Conservation (phyloP, 2,888 invertebrate genomes). For the Pyralis farinalis region DNA sequence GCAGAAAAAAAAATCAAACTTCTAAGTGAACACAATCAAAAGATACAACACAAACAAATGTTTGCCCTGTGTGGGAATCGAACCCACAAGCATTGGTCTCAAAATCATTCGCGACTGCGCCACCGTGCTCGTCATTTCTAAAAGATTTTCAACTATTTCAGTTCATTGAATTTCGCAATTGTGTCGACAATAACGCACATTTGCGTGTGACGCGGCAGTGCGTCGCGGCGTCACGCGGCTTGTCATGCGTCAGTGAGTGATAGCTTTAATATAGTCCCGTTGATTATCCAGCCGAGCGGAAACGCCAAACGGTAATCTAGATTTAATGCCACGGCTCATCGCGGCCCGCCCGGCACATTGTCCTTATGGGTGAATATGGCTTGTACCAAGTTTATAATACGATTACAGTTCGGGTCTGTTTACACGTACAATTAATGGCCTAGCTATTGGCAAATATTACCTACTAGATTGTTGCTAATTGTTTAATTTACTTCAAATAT, state of each 20-base stretch:
- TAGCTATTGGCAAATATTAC: neutral
- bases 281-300: slow-evolving; percentile 70
- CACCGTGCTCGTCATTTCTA: too few relatives aligned
- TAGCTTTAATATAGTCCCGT: slow-evolving; percentile 77
- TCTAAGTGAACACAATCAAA: too few relatives aligned
- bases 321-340: slow-evolving; percentile 73
- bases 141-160: neutral
- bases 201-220: slow-evolving; percentile 52
- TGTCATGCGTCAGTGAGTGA: slow-evolving; percentile 72
- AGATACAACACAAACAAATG: too few relatives aligned
- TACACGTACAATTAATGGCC: neutral
- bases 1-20: too few relatives aligned
- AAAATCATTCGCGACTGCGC: too few relatives aligned
- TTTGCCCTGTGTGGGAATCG: too few relatives aligned
- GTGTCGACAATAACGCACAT: slow-evolving; percentile 39
- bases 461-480: neutral
- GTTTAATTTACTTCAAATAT: too few relatives aligned
- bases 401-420: slow-evolving; percentile 8
- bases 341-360: slow-evolving; percentile 41
- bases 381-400: slow-evolving; percentile 24
- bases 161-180: slow-evolving; percentile 39
- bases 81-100: too few relatives aligned
- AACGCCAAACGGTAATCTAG: slow-evolving; percentile 75
- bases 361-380: slow-evolving; percentile 23
- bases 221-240: slow-evolving; percentile 49